Evolutionary conservation across 1,140 invertebrate genomes (phyloP).

Genomic region (Uloborus diversus): DNA sequence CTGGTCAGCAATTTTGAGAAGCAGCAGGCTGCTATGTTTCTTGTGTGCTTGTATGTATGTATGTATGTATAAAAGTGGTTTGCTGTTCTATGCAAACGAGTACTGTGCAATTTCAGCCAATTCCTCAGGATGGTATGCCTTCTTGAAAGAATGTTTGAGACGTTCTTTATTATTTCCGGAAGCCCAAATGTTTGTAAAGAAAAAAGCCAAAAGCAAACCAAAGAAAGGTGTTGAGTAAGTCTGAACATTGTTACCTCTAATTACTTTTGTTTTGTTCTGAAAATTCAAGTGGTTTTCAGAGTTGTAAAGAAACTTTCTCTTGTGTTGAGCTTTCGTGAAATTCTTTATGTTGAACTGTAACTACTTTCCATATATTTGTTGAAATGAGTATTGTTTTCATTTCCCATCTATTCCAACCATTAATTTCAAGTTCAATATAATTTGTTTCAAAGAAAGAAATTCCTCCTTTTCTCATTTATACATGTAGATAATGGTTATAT

Average conservation of each 20-base stretch:
- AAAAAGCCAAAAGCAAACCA: conserved; percentile 49
- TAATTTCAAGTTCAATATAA: too few species aligned
- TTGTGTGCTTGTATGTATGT: conserved; percentile 37
- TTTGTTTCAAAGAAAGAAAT: too few species aligned
- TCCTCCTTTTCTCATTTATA: too few species aligned
- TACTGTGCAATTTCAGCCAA: conserved; percentile 25
- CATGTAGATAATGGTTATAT: too few species aligned
- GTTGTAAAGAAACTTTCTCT: too few species aligned
- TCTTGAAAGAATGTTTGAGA: conserved; percentile 13
- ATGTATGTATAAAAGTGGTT: conserved; percentile 25
- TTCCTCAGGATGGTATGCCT: conserved; percentile 19
- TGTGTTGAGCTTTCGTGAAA: too few species aligned
- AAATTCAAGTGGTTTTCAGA: too few species aligned
- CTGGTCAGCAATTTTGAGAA: conserved; percentile 34
- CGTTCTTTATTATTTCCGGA: conserved; percentile 14
- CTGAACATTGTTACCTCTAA: conserved; percentile 25
- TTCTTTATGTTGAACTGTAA: too few species aligned
- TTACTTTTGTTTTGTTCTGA: too few species aligned
- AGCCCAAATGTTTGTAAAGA: neutral
- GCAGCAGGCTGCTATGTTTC: conserved; percentile 50
- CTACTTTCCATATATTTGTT: too few species aligned
- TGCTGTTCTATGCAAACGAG: conserved; percentile 18
- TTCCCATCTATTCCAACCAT: too few species aligned
- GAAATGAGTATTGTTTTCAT: too few species aligned
- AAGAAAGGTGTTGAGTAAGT: conserved; percentile 40